Evolutionary conservation across 2,113 vertebrate species (phyloP), one percentile per base, ranked within the genome.

Genomic region (Macquaria australasica): DNA sequence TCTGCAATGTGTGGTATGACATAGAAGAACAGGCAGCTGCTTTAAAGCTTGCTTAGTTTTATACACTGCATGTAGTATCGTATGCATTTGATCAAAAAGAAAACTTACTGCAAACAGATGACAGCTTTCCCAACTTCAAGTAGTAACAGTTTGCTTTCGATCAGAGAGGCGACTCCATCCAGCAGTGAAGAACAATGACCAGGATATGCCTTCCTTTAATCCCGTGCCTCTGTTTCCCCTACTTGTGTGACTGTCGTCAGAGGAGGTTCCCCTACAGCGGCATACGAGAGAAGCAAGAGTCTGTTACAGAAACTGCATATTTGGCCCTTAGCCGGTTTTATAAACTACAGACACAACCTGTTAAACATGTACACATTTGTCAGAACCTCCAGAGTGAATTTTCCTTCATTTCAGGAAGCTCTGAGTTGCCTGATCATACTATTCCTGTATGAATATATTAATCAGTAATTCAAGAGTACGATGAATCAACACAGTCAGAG

Each of bases 151-250:
- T 89, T 88, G 69, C 71, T 73, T 72, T 15, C 28, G 56, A 56
- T 73, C 76, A 87, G 76, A 77, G 62, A 56, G 74, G 60, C 31
- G 23, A 71, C 84, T 88, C 51, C 76, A 81, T 87, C 87, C 87
- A 79, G 70, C 73, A 59, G 88, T 48, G 72, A 66, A 43, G 79
- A 91, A 93, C 87, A 90, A 89, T 88, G 77, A 89, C 87, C 82
- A 90, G 88, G 83, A 92, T 82, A 23, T 23, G 82, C 77, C 77
- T 77, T 86, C 79, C 82, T 81, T 88, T 83, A 89, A 87, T 84
- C 87, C 82, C 0, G 55, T 43, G 55, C 72, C 80, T 70, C 87
- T 1, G 66, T 86, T 90, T 87, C 73, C 88, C 69, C n/a, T 75
- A 28, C 70, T 71, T 79, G 73, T 73, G 79, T 5, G 39, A 53